Conservation (phyloP, 37 sponge, comb jelly and placozoan genomes). For the Aplysina aerophoba region DNA sequence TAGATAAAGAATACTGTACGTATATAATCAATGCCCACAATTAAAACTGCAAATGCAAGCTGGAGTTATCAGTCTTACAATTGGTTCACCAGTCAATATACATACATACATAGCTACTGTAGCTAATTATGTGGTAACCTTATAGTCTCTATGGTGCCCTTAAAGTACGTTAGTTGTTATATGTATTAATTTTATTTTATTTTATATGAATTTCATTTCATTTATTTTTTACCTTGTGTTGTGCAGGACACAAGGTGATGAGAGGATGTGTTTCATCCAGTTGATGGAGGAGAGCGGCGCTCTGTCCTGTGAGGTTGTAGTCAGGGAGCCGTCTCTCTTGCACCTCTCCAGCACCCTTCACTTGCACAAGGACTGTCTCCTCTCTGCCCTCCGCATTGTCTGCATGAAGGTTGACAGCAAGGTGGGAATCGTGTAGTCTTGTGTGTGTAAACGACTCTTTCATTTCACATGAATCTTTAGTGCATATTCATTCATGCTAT, state of each 20-base stretch:
- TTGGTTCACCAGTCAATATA: too few relatives aligned
- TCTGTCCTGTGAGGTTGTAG: conserved; percentile 1
- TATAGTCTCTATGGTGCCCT: too few relatives aligned
- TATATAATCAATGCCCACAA: too few relatives aligned
- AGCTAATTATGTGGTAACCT: too few relatives aligned
- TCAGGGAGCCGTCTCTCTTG: not conserved
- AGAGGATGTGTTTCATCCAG: not conserved
- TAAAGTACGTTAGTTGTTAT: too few relatives aligned
- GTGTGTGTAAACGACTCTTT: not conserved
- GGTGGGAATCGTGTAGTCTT: not conserved
- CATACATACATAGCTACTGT: too few relatives aligned
- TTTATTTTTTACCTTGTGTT: not conserved
- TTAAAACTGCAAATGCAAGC: too few relatives aligned
- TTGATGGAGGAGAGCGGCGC: not conserved
- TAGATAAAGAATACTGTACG: too few relatives aligned
- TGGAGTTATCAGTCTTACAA: too few relatives aligned
- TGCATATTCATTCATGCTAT: too few relatives aligned
- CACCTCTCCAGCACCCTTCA: not conserved
- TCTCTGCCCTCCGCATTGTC: not conserved
- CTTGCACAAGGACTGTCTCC: not conserved
- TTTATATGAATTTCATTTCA: too few relatives aligned
- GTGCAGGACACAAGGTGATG: not conserved
- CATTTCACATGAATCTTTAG: not conserved
- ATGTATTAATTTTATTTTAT: too few relatives aligned
- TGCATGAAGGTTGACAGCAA: not conserved